Evolutionary conservation across 2,888 invertebrate genomes (phyloP).

Genomic region (Pachydiplax longipennis): DNA sequence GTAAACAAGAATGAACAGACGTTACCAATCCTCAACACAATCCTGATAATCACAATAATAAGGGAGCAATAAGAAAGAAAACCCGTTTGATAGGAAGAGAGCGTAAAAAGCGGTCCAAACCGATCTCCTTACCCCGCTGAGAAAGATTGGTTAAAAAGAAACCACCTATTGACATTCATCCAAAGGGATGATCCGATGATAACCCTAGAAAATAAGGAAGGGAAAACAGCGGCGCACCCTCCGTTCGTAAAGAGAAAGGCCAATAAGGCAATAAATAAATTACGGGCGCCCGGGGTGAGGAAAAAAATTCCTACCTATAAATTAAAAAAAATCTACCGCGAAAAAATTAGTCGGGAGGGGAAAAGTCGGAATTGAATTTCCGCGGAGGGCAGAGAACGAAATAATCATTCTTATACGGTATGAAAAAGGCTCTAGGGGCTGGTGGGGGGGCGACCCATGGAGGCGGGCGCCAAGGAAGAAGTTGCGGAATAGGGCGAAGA

Average conservation of each 20-base stretch:
- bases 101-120: too few species aligned
- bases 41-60: too few species aligned
- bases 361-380: conserved; percentile 28
- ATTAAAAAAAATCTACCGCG: background rate
- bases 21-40: too few species aligned
- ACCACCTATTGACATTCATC: background rate
- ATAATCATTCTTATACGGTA: conserved; percentile 26
- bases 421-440: background rate
- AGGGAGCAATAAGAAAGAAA: too few species aligned
- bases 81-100: too few species aligned
- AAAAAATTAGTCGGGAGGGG: background rate
- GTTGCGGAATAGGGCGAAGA: background rate
- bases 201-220: background rate
- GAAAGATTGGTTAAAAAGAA: background rate
- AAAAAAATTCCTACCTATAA: background rate
- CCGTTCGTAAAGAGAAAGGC: background rate
- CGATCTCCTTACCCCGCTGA: background rate
- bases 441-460: too few species aligned
- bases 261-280: conserved; percentile 20
- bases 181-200: background rate
- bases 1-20: too few species aligned
- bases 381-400: conserved; percentile 16
- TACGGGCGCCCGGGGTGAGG: background rate
- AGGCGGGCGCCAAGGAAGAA: background rate
- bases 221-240: background rate